These are phyloP conservation scores for Onychorhynchus coronatus DNA, from an alignment of 2,113 vertebrate genomes.

Conservation along the genomic window DNA sequence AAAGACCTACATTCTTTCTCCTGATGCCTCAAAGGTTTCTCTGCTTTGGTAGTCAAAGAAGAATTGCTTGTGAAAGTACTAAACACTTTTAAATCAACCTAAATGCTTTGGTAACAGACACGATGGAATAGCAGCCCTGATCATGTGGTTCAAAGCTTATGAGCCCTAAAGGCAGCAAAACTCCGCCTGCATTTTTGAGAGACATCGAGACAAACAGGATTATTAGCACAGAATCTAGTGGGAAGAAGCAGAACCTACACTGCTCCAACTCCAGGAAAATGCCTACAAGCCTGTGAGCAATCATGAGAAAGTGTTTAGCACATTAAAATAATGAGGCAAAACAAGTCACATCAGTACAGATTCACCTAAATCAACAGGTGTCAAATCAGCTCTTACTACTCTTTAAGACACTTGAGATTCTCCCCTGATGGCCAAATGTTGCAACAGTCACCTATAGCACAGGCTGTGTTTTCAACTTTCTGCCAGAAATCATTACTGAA, in stretches of 20 bases:
- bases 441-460: background rate
- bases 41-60: background rate
- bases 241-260: background rate
- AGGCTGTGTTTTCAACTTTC: background rate
- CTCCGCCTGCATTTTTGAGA: background rate
- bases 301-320: background rate
- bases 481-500: background rate
- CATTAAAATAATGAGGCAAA: background rate
- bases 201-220: background rate
- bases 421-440: background rate
- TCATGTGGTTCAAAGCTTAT: background rate
- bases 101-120: background rate
- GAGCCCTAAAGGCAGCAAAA: background rate
- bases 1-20: background rate
- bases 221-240: background rate
- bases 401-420: background rate
- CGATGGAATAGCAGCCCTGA: background rate
- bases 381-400: background rate
- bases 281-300: background rate
- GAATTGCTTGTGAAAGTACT: background rate
- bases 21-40: background rate
- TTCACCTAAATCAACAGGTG: background rate
- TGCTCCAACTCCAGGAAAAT: background rate
- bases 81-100: background rate
- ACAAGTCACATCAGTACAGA: background rate